Evolutionary conservation across 2,113 vertebrate species (phyloP).

Genomic region (Reinhardtius hippoglossoides): DNA sequence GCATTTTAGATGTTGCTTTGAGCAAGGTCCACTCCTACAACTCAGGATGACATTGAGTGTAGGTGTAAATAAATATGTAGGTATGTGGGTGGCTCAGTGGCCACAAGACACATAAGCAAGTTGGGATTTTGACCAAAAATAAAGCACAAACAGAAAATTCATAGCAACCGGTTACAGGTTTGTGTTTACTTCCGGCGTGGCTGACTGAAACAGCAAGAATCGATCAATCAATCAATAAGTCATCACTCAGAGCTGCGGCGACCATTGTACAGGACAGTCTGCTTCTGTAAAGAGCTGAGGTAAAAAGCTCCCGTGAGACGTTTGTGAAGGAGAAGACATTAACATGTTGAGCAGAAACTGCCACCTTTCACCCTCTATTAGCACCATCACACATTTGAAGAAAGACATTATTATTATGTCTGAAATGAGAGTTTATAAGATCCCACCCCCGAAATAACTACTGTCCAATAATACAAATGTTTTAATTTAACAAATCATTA

Average conservation of each 20-base stretch:
- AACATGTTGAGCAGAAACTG: constrained; percentile 36
- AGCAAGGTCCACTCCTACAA: constrained; percentile 12
- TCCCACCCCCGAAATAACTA: too few relatives aligned
- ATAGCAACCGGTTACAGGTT: not conserved
- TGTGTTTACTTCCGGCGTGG: constrained; percentile 11
- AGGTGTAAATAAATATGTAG: constrained; percentile 23
- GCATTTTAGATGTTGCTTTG: not conserved
- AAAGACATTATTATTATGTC: not conserved
- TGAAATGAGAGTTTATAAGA: not conserved
- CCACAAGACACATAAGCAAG: not conserved
- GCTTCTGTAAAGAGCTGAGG: constrained; percentile 31
- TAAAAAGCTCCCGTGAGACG: constrained; percentile 33
- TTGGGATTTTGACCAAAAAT: not conserved
- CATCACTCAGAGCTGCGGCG: constrained; percentile 47
- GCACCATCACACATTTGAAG: not conserved
- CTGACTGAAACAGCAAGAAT: constrained; percentile 14
- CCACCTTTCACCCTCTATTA: constrained; percentile 25
- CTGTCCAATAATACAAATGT: not conserved
- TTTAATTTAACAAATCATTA: not conserved
- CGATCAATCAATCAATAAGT: constrained; percentile 62
- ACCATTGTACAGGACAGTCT: constrained; percentile 37
- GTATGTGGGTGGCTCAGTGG: constrained; percentile 5
- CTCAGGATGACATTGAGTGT: constrained; percentile 27
- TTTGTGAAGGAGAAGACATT: constrained; percentile 37
- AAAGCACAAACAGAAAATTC: not conserved